Evolutionary conservation across 2,888 invertebrate genomes (phyloP).

Genomic region (Eupithecia abbreviata): DNA sequence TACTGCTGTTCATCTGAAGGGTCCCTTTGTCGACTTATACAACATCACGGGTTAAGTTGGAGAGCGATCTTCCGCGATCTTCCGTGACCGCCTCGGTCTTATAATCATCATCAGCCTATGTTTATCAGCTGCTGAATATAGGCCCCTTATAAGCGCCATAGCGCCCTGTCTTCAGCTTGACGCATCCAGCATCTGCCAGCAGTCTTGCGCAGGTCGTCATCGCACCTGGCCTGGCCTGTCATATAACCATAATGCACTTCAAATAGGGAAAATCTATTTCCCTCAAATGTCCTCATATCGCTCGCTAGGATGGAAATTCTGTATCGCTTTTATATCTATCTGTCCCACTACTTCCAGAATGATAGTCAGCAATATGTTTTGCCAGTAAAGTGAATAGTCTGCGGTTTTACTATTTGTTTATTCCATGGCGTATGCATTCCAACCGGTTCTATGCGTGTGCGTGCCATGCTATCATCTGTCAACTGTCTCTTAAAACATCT

Average conservation of each 20-base stretch:
- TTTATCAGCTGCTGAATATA: too few relatives aligned
- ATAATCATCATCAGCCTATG: background rate
- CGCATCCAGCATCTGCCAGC: too few relatives aligned
- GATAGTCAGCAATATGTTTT: background rate
- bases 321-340: background rate
- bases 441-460: conserved; percentile 64
- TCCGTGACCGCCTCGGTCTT: background rate
- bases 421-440: conserved; percentile 23
- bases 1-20: background rate
- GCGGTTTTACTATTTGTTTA: background rate
- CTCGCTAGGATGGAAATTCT: background rate
- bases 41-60: background rate
- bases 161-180: too few relatives aligned
- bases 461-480: conserved; percentile 60
- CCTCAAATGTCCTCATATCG: background rate
- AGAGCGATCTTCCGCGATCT: background rate
- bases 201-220: too few relatives aligned
- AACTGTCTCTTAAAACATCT: conserved; percentile 48
- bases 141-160: too few relatives aligned
- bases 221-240: too few relatives aligned
- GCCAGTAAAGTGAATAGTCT: background rate
- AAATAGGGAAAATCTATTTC: background rate
- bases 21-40: background rate
- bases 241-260: background rate
- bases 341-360: background rate